phyloP scores from a whole-genome alignment of 2,888 invertebrate genomes.

The Patella ulyssiponensis region DNA sequence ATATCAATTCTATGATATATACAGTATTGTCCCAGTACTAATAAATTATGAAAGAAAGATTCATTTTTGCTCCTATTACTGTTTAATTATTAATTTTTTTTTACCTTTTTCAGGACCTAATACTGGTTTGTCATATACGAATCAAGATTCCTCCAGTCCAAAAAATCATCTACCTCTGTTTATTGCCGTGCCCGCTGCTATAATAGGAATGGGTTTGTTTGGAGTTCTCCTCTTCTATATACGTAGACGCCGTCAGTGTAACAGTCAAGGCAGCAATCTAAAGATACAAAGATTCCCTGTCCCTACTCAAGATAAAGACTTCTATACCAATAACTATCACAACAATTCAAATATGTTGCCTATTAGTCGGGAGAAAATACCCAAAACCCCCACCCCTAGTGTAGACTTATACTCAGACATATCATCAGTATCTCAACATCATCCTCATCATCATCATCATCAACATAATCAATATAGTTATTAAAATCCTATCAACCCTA shows the following conservation, averaged over 20 bases:
- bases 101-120: conserved; percentile 6
- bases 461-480: conserved; percentile 30
- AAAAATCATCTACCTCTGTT: conserved; percentile 60
- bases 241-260: conserved; percentile 45
- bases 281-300: conserved; percentile 43
- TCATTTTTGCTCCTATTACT: conserved; percentile 10
- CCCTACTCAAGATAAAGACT: conserved; percentile 47
- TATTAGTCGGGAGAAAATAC: conserved; percentile 49
- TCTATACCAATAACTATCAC: conserved; percentile 31
- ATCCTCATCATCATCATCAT: conserved; percentile 48
- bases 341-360: conserved; percentile 36
- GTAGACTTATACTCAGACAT: conserved; percentile 64
- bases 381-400: conserved; percentile 55
- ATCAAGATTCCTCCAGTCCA: conserved; percentile 22
- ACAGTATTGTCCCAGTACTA: no score
- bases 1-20: no score
- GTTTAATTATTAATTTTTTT: not conserved
- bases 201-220: conserved; percentile 56
- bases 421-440: conserved; percentile 62
- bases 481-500: no score
- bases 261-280: conserved; percentile 27
- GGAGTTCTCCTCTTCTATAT: conserved; percentile 51
- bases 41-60: no score
- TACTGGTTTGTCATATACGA: conserved; percentile 18
- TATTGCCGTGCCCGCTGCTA: conserved; percentile 60